Evolutionary conservation across 2,113 vertebrate species (phyloP).

Genomic region (Zosterops japonicus): DNA sequence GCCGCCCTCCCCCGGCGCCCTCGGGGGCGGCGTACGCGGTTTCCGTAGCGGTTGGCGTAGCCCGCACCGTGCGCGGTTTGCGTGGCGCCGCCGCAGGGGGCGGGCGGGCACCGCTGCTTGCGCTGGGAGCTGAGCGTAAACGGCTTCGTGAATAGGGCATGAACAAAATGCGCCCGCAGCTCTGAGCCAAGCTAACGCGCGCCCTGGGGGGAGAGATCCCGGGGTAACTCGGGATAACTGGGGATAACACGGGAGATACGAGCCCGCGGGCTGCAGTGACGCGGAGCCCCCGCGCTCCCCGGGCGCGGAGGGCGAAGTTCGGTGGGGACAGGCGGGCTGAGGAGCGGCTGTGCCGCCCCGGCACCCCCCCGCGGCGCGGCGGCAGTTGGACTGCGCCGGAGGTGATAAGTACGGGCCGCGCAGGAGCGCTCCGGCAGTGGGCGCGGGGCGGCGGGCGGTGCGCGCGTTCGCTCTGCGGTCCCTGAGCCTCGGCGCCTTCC

Average conservation of each 20-base stretch:
- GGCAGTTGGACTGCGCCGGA: slow-evolving; percentile 8
- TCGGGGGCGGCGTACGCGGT: background rate
- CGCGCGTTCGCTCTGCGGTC: rapidly evolving
- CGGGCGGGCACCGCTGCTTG: rapidly evolving
- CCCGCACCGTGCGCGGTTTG: background rate
- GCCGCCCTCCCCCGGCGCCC: rapidly evolving
- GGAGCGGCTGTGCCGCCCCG: background rate
- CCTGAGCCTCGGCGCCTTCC: rapidly evolving
- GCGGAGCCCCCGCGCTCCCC: rapidly evolving
- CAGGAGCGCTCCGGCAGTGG: background rate
- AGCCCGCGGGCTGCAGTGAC: rapidly evolving
- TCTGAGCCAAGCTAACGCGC: slow-evolving; percentile 12
- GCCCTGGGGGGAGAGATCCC: background rate
- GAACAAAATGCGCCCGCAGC: background rate
- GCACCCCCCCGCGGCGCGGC: background rate
- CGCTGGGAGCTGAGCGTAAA: background rate
- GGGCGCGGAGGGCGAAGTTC: background rate
- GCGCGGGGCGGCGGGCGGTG: background rate
- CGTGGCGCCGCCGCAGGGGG: background rate
- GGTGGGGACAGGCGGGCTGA: background rate
- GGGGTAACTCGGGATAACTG: background rate
- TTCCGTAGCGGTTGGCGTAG: background rate
- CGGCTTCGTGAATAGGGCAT: background rate
- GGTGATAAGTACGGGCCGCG: background rate
- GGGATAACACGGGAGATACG: rapidly evolving